Evolutionary conservation across 2,797 vertebrate genomes (phyloP).

Genomic region (Lacerta bilineata): DNA sequence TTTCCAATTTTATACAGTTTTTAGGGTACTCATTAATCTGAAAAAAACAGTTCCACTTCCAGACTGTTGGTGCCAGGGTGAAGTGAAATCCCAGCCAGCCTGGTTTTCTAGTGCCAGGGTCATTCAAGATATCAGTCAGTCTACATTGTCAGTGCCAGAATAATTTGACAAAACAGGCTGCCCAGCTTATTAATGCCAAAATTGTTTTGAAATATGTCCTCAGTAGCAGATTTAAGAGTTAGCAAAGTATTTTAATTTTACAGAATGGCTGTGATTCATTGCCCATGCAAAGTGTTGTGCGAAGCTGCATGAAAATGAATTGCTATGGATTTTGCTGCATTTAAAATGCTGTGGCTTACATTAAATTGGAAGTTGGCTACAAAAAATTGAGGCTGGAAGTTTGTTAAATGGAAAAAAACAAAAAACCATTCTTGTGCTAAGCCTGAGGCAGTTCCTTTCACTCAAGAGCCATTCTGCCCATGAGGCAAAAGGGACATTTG

Average conservation of each 20-base stretch:
- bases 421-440: conserved; percentile 42
- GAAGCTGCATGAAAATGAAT: conserved; percentile 39
- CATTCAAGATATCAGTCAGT: conserved; percentile 76
- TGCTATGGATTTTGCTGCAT: conserved; percentile 60
- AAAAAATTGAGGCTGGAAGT: conserved; percentile 28
- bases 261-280: conserved; percentile 69
- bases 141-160: conserved; percentile 78
- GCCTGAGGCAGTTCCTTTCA: conserved; percentile 36
- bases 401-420: conserved; percentile 45
- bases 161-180: conserved; percentile 83
- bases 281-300: conserved; percentile 42
- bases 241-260: conserved; percentile 77
- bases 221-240: conserved; percentile 73
- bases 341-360: conserved; percentile 53
- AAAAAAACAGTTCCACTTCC: conserved; percentile 79
- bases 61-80: conserved; percentile 79
- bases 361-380: conserved; percentile 48
- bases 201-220: conserved; percentile 80
- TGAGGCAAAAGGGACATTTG: conserved; percentile 7
- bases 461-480: background rate
- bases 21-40: conserved; percentile 82
- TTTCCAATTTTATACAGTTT: conserved; percentile 75
- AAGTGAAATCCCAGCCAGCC: conserved; percentile 78
- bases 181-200: conserved; percentile 81
- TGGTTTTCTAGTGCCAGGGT: conserved; percentile 80